Evolutionary conservation across 1,140 invertebrate genomes (phyloP), one percentile per base, ranked within the genome.

Genomic region (Bicyclus anynana): DNA sequence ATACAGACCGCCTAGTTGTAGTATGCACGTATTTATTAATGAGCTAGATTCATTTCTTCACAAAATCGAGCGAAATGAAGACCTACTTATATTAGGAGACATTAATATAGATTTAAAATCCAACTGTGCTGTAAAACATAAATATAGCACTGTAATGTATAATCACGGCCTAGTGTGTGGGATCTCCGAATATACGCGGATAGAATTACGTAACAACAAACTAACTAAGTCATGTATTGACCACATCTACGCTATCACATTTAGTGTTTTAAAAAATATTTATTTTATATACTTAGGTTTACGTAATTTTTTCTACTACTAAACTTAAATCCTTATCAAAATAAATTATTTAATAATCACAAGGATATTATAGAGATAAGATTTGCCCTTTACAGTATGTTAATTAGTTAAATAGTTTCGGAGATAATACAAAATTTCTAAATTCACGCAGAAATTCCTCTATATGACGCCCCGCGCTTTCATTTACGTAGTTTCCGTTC

Each of bases 81-180:
- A 54, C 17, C 26, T 49, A 6, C 14, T 54, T 17, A 12, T 55
- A 23, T n/a, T n/a, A n/a, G 59, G 53, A 10, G 59, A 62, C 14
- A 47, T 52, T n/a, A 62, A 62, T 46, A 62, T 62, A 2, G 18
- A 62, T 18, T n/a, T 56, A 53, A 57, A 53, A 40, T n/a, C 5
- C 17, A 10, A 26, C 26, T 35, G 48, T 52, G 21, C 47, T 48
- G 16, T 53, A 27, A 48, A 48, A 29, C 27, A 52, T 53, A 33
- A 52, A 14, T 62, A 57, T 53, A 46, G 26, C 38, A 51, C 55
- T 35, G 46, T 18, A 17, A 16, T 61, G 47, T 17, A 35, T 27
- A 21, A 23, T 7, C 13, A 50, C n/a, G 52, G 53, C 33, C 40
- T 61, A 10, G 37, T 53, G 21, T 27, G 44, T 20, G 59, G 59